Evolutionary conservation across 2,888 invertebrate genomes (phyloP).

Genomic region (Clostera curtula): DNA sequence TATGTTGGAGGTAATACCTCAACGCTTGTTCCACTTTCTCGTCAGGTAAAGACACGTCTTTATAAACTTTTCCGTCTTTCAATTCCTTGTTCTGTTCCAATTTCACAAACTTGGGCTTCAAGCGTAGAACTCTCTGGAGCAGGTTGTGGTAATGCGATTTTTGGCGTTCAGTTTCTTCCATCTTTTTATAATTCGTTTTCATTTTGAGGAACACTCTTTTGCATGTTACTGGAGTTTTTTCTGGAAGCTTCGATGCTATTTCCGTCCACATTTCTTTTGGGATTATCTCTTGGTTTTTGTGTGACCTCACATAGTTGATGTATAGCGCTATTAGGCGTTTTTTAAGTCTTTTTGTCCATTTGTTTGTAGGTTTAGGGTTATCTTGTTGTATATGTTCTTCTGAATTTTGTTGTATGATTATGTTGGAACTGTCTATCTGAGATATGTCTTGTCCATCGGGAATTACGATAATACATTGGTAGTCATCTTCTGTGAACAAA

Average conservation of each 20-base stretch:
- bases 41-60: slow-evolving; percentile 38
- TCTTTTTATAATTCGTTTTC: slow-evolving; percentile 33
- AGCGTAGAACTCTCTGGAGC: slow-evolving; percentile 39
- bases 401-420: slow-evolving; percentile 6
- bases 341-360: slow-evolving; percentile 50
- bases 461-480: slow-evolving; percentile 59
- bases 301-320: slow-evolving; percentile 44
- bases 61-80: slow-evolving; percentile 32
- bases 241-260: slow-evolving; percentile 38
- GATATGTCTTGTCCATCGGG: slow-evolving; percentile 51
- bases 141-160: slow-evolving; percentile 31
- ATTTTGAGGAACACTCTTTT: slow-evolving; percentile 48
- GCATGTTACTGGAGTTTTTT: slow-evolving; percentile 40
- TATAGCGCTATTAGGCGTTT: slow-evolving; percentile 43
- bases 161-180: slow-evolving; percentile 17
- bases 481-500: slow-evolving; percentile 56
- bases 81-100: slow-evolving; percentile 22
- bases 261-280: slow-evolving; percentile 51
- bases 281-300: slow-evolving; percentile 40
- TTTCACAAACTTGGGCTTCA: slow-evolving; percentile 44
- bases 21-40: slow-evolving; percentile 44
- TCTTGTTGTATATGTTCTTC: slow-evolving; percentile 12
- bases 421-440: slow-evolving; percentile 28
- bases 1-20: slow-evolving; percentile 47
- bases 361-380: slow-evolving; percentile 17